These are phyloP conservation scores for Adelges cooleyi DNA, from an alignment of 1,140 invertebrate genomes.

Conservation along the genomic window DNA sequence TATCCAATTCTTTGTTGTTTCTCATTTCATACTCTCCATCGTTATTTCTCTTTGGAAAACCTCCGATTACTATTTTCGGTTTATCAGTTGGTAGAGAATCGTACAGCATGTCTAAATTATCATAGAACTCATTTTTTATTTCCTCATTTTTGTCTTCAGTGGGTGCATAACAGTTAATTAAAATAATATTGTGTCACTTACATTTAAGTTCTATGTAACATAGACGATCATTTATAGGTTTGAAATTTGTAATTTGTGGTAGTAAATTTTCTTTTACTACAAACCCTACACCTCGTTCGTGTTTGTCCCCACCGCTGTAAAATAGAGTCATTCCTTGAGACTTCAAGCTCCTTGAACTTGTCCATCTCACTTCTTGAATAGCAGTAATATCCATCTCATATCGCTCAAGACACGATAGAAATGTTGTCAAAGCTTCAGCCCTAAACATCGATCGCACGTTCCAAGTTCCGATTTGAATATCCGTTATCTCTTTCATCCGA, in stretches of 20 bases:
- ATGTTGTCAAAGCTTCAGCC: neutral
- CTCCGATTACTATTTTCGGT: constrained; percentile 1
- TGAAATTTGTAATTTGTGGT: neutral
- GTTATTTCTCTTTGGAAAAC: too few relatives aligned
- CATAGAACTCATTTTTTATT: constrained; percentile 13
- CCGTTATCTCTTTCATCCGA: neutral
- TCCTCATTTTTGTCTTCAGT: constrained; percentile 8
- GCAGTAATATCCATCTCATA: constrained; percentile 1
- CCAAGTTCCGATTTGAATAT: neutral
- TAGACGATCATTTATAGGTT: constrained; percentile 5
- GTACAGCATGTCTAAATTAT: neutral
- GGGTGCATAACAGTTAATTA: neutral
- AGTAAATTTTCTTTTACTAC: neutral
- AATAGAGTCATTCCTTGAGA: constrained; percentile 5
- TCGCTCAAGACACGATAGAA: neutral
- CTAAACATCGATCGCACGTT: neutral
- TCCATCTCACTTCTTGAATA: constrained; percentile 2
- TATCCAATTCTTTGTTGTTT: too few relatives aligned
- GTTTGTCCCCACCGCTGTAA: neutral
- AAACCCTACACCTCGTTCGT: neutral
- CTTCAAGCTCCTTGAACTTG: constrained; percentile 1
- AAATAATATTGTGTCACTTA: neutral
- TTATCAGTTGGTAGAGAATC: neutral
- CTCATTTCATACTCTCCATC: too few relatives aligned
- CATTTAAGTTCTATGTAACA: constrained; percentile 12